Evolutionary conservation across 2,113 vertebrate genomes (phyloP).

Genomic region (Oceanodroma tethys): DNA sequence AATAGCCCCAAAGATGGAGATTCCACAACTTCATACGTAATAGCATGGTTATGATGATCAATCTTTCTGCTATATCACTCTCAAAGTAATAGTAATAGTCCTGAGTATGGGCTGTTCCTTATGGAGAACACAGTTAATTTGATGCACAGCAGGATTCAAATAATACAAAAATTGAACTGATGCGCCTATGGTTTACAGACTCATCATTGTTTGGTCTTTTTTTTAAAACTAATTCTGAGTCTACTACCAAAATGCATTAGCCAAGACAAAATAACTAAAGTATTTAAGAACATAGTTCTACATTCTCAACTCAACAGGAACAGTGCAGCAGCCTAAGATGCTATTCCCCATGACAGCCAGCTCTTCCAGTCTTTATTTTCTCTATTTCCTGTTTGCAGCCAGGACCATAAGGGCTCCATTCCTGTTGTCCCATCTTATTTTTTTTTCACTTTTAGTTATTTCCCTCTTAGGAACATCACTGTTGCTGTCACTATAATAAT

Average conservation of each 20-base stretch:
- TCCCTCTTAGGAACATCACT: slow-evolving; percentile 21
- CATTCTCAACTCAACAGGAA: background rate
- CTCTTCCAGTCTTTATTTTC: background rate
- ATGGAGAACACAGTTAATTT: slow-evolving; percentile 57
- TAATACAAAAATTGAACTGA: slow-evolving; percentile 3
- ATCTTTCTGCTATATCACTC: background rate
- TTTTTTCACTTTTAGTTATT: background rate
- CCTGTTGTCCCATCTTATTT: background rate
- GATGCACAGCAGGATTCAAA: slow-evolving; percentile 31
- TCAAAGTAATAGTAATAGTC: background rate
- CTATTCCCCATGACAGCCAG: background rate
- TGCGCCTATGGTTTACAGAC: background rate
- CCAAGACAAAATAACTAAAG: background rate
- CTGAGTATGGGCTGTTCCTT: slow-evolving; percentile 55
- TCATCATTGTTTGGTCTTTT: background rate
- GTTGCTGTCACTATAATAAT: slow-evolving; percentile 14
- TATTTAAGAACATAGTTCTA: background rate
- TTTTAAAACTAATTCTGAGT: background rate
- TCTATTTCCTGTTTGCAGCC: background rate
- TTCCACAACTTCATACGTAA: background rate
- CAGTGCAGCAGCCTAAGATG: background rate
- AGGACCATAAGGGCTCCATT: background rate
- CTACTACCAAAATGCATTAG: background rate
- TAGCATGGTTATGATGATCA: background rate
- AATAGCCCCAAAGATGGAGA: background rate